Base-by-base conservation (phyloP, 2,113 vertebrate species). In the Nerophis ophidion region DNA sequence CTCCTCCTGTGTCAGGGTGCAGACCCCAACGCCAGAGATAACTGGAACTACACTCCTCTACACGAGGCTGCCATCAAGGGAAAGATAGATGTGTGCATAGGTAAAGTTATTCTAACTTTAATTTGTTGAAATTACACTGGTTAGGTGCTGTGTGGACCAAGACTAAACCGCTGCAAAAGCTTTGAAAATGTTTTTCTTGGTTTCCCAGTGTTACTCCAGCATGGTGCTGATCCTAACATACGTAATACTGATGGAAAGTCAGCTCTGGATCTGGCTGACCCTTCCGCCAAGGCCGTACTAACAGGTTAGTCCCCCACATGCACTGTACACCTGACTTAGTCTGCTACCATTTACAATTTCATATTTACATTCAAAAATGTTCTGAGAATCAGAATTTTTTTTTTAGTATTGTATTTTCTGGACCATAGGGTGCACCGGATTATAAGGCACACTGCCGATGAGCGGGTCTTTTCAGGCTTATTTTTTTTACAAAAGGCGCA, bases 161-260 rank as follows among this genome's bases (percentile, higher is more conserved):
- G 12, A 52, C 50, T 15, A 52, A 26, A 52, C 14, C 4, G 2
- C 3, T 53, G 19, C 33, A 14, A 14, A 33, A 36, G 13, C 35
- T 53, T 33, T 35, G n/a, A 19, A 7, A 56, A 40, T 11, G 7
- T 53, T 15, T 48, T 19, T 56, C 3, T 56, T 19, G 12, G 9
- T 56, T 56, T 56, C 8, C 11, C 16, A 99, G 97, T 99, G 71
- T 89, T 99, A 82, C 95, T 99, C 80, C 96, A 99, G 87, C 97
- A 99, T 70, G 95, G 97, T 80, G 96, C 96, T 14, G 97, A 99
- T 90, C 95, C 97, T 71, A 97, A 95, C 89, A 99, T 99, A 86
- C 94, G 96, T 72, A 99, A 99, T 89, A 99, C 97, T 2, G 97
- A 99, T 68, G 97, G 97, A 19, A 99, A 99, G 79, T 98, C 97